Percentiles rank a stretch among this genome's conserved stretches.
These are phyloP conservation scores for Drosophila sproati DNA, from an alignment of 1,140 invertebrate genomes.

Conservation along the genomic window DNA sequence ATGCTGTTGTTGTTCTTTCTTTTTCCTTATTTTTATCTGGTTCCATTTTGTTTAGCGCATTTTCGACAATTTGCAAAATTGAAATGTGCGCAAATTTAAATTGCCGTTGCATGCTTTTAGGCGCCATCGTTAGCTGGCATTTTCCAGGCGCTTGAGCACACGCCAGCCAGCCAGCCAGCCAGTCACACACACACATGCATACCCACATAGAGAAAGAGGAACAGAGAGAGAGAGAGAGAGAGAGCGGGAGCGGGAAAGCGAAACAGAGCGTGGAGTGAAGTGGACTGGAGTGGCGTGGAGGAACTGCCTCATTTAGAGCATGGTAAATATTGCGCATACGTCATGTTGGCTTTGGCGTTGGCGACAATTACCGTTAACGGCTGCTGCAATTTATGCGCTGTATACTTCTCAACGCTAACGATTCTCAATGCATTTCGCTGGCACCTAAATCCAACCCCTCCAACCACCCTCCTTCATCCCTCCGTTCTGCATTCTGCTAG, in stretches of 20 bases:
- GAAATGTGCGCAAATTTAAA: constrained; percentile 78
- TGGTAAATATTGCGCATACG: constrained; percentile 77
- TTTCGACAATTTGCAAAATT: constrained; percentile 70
- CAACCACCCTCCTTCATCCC: no score
- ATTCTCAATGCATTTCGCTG: constrained; percentile 38
- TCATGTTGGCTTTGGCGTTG: constrained; percentile 60
- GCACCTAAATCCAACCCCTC: background rate
- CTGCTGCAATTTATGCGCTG: constrained; percentile 71
- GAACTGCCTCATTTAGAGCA: constrained; percentile 60
- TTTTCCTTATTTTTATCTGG: constrained; percentile 5
- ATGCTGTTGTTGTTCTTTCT: constrained; percentile 4
- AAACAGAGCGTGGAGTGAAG: background rate
- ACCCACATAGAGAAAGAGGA: background rate
- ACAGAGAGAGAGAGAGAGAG: constrained; percentile 6
- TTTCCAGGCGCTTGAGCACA: constrained; percentile 77
- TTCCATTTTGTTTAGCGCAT: constrained; percentile 40
- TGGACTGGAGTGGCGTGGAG: background rate
- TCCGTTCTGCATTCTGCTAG: background rate
- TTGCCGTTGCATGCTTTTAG: constrained; percentile 75
- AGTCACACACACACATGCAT: constrained; percentile 6
- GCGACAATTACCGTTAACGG: constrained; percentile 77
- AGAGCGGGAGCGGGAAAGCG: constrained; percentile 1
- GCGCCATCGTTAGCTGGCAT: constrained; percentile 76
- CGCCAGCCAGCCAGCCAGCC: background rate
- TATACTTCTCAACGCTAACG: constrained; percentile 29